These are phyloP conservation scores for Xylophagus ater DNA, from an alignment of 2,888 invertebrate genomes.

Conservation along the genomic window DNA sequence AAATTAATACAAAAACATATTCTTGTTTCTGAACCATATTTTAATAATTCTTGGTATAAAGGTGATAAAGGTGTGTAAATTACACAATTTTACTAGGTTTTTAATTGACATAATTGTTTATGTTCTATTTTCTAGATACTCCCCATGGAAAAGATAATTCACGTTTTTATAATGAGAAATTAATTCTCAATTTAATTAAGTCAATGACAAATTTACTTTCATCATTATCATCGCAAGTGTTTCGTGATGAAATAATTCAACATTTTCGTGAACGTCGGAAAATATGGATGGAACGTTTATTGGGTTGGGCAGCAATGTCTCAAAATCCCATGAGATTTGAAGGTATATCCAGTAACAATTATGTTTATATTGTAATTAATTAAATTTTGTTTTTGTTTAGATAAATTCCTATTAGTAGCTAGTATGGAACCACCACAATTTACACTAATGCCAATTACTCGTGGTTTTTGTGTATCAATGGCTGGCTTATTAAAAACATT, in stretches of 20 bases:
- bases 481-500: conserved; percentile 42
- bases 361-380: too few relatives aligned
- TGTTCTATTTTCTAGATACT: conserved; percentile 47
- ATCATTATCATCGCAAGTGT: conserved; percentile 64
- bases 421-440: conserved; percentile 56
- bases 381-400: too few relatives aligned
- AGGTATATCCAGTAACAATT: too few relatives aligned
- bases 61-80: conserved; percentile 63
- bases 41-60: conserved; percentile 97
- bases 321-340: too few relatives aligned
- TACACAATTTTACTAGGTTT: background rate
- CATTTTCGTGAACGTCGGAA: conserved; percentile 52
- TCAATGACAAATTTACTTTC: conserved; percentile 78
- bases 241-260: conserved; percentile 61
- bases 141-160: conserved; percentile 91
- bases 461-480: conserved; percentile 83
- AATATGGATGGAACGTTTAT: conserved; percentile 51
- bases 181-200: conserved; percentile 84
- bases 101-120: background rate
- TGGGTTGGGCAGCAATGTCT: conserved; percentile 60
- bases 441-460: conserved; percentile 82
- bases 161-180: conserved; percentile 96
- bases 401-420: conserved; percentile 13
- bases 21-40: conserved; percentile 88
- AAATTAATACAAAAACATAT: conserved; percentile 95